Evolutionary conservation across 2,113 vertebrate genomes (phyloP), one percentile per base, ranked within the genome.

Genomic region (Triplophysa tibetana): DNA sequence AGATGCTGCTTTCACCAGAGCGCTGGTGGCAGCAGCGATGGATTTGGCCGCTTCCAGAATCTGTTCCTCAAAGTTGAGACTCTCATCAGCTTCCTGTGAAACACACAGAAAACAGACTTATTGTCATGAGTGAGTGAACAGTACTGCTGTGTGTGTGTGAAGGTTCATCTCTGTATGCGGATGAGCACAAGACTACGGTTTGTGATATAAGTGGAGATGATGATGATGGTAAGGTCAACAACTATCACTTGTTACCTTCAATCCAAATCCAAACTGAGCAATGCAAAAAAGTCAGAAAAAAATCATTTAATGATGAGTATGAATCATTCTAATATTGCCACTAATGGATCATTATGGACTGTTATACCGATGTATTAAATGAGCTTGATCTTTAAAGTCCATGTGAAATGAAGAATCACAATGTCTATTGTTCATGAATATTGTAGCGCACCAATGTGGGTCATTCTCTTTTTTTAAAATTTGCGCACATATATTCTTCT

Each of bases 31-130:
- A 5, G 97, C 98, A 0, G 97, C 98, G 8, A 99, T 99, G 63
- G 97, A 98, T 85, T 99, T 99, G 75, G 98, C 98, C 16, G 98
- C 98, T 89, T 99, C 98, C 69, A 99, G 87, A 81, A 99, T 99
- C 89, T 99, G 98, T 77, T 99, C 96, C 89, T 99, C 97, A 2
- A 99, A 99, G 92, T 99, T 97, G 86, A 99, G 89, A 86, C 95
- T 98, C 90, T 99, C 98, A 0, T 99, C 97, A 0, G 98, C 98
- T 86, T 98, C 96, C 98, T 99, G 90, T 82, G 82, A 13, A 79
- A 0, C 69, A 68, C 7, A 65, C 19, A 77, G 10, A 70, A 11
- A 5, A 38, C 14, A 38, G 12, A 43, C 45, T 75, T 16, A 66
- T 60, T 65, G 41, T 10, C 60, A n/a, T 24, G 12, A 11, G 41